phyloP scores from a whole-genome alignment of 1,140 invertebrate genomes.

The Metaphire vulgaris region DNA sequence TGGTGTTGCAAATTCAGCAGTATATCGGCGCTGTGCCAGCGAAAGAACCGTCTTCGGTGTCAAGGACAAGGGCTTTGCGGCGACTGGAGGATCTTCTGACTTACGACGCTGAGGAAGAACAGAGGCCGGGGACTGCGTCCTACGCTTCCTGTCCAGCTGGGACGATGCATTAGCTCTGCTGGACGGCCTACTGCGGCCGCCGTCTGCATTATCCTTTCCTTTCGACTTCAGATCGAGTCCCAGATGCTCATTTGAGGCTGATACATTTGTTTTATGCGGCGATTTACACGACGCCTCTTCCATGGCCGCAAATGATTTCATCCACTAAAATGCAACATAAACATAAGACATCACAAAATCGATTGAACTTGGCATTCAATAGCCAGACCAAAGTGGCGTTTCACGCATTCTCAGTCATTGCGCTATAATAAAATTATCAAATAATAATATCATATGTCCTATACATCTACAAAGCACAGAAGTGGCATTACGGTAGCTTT shows the following conservation, averaged over 20 bases:
- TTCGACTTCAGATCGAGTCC: not conserved
- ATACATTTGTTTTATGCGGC: too few species aligned
- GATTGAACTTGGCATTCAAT: too few species aligned
- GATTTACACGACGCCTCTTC: too few species aligned
- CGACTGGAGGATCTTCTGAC: not conserved
- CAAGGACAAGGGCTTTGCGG: not conserved
- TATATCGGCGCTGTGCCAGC: not conserved
- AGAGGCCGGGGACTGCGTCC: not conserved
- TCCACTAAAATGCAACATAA: too few species aligned
- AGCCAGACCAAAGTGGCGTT: too few species aligned
- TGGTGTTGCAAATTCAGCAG: conserved; percentile 34
- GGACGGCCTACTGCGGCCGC: not conserved
- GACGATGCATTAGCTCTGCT: not conserved
- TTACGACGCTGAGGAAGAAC: not conserved
- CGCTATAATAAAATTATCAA: too few species aligned
- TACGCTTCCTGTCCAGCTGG: not conserved
- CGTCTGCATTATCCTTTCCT: not conserved
- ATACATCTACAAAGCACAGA: too few species aligned
- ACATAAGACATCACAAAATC: too few species aligned
- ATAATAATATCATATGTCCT: too few species aligned
- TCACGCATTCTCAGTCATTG: too few species aligned
- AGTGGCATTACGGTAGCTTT: too few species aligned
- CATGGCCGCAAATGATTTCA: too few species aligned
- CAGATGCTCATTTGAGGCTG: not conserved
- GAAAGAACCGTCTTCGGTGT: not conserved